A percentile compares a stretch with the other conserved stretches of the same genome.
Evolutionary conservation across 2,797 vertebrate genomes (phyloP).

Genomic region (Myotis vivesi): DNA sequence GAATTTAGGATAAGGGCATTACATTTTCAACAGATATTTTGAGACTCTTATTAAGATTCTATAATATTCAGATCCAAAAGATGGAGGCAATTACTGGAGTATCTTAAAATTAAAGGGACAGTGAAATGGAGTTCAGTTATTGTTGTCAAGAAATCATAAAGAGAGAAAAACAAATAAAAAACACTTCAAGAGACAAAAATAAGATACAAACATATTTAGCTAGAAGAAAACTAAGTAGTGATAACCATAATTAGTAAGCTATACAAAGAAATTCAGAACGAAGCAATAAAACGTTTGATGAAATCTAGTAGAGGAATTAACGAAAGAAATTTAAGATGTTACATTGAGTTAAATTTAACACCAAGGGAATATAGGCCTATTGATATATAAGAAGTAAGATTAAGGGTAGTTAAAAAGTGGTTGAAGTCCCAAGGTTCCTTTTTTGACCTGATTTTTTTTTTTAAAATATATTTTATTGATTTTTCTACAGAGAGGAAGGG

Average conservation of each 20-base stretch:
- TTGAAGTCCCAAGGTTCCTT: background rate
- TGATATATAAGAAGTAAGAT: background rate
- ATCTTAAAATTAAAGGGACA: conserved; percentile 16
- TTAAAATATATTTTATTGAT: too few species aligned
- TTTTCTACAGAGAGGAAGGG: too few species aligned
- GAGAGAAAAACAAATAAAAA: background rate
- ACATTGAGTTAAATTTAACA: background rate
- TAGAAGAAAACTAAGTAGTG: background rate
- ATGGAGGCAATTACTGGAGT: background rate
- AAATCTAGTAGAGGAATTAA: background rate
- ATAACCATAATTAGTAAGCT: background rate
- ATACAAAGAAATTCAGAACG: background rate
- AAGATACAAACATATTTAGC: background rate
- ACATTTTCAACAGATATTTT: background rate
- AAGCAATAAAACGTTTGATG: background rate
- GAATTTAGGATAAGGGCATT: background rate
- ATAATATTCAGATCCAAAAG: conserved; percentile 1
- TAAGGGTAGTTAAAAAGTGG: background rate
- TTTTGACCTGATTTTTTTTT: background rate
- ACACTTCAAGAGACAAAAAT: background rate
- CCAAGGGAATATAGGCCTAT: background rate
- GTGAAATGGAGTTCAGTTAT: background rate
- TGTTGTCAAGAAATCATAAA: background rate
- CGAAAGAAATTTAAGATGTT: background rate
- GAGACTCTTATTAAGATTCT: background rate